Conservation (phyloP, 2,113 vertebrate genomes). For the Opisthocomus hoazin region DNA sequence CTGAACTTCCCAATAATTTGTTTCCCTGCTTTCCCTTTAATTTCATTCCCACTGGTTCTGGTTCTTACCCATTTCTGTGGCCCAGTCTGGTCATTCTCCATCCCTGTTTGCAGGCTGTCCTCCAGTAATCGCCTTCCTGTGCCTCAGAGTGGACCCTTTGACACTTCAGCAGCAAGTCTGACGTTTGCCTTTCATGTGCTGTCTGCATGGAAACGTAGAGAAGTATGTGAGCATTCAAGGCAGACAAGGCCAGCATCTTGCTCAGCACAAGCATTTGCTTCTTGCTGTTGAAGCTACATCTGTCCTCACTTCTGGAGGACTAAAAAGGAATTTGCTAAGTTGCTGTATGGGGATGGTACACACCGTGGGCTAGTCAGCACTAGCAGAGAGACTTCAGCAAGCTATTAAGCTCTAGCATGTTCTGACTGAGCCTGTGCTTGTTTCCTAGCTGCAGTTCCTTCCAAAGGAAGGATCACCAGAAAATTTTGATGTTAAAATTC, state of each 20-base stretch:
- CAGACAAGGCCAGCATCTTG: neutral
- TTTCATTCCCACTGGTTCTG: neutral
- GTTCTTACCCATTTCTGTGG: neutral
- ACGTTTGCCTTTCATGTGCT: neutral
- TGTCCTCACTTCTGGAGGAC: neutral
- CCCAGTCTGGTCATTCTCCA: neutral
- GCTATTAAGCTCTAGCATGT: neutral
- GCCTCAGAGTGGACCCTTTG: neutral
- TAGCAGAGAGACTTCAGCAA: neutral
- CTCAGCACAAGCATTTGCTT: neutral
- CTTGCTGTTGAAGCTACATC: neutral
- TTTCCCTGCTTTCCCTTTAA: neutral
- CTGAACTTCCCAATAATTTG: neutral
- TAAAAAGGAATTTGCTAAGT: neutral
- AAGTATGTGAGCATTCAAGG: neutral
- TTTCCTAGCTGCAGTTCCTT: neutral
- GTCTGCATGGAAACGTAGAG: neutral
- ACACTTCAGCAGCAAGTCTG: neutral
- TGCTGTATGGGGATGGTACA: neutral
- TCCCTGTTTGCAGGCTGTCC: neutral
- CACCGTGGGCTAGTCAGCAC: neutral
- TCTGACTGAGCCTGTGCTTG: neutral
- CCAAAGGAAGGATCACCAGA: neutral
- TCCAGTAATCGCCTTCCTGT: neutral
- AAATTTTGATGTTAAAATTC: neutral